Evolutionary conservation across 2,888 invertebrate genomes (phyloP), one percentile per base, ranked within the genome.

Genomic region (Salticus scenicus): DNA sequence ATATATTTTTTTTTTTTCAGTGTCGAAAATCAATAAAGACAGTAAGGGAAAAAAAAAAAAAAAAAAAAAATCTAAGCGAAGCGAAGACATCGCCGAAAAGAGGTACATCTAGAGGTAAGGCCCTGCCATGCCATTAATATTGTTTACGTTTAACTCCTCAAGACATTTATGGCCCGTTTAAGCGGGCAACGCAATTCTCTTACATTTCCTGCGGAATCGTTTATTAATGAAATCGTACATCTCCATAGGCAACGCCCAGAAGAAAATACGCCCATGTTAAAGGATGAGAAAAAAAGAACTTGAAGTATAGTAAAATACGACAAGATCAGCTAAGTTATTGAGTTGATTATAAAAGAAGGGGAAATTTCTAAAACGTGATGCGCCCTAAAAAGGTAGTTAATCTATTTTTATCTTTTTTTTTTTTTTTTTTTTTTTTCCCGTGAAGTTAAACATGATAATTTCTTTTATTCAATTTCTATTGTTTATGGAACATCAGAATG

Each of bases 111-210:
- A 37, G 57, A 70, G 78, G 78, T 78, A 71, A 70, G 41, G 30
- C 75, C 64, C 28, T n/a, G 67, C 63, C 37, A 37, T 72, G 84
- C 67, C 79, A 41, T 85, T 85, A 85, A 79, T 85, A 79, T 79
- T 85, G 74, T 85, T 85, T 85, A 85, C 75, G 79, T 79, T 83
- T 85, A 85, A 85, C 85, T 69, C 70, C 74, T 69, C 51, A 30
- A 47, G 85, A 79, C 85, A 30, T 85, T 85, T 85, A 85, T 79
- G 79, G 85, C 75, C 63, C 79, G 47, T 85, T 85, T 77, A 75
- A 72, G 85, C 67, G 31, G 33, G 71, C 79, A 75, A 74, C 85
- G 64, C 57, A 79, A 79, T 85, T 85, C 72, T 27, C 66, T 75
- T 79, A 37, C 70, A 57, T 75, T 79, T 41, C 47, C 51, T 24